Conservation (phyloP, 2,797 vertebrate species). For the Poeciliopsis gracilis region DNA sequence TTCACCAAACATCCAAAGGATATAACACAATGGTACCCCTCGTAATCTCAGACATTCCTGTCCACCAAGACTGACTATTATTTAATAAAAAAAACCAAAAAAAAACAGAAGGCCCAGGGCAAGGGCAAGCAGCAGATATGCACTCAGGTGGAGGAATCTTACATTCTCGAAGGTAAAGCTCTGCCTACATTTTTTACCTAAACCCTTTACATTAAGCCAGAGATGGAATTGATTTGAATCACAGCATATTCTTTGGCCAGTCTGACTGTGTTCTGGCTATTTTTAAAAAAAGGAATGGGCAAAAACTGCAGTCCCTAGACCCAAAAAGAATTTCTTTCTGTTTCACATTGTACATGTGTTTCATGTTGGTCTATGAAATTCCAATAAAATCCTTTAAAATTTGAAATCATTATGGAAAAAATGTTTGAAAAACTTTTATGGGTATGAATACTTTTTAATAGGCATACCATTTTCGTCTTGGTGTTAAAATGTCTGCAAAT, state of each 20-base stretch:
- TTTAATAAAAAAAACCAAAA: not conserved
- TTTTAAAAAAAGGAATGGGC: not conserved
- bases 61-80: not conserved
- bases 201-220: not conserved
- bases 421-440: not conserved
- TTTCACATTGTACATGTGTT: too few relatives aligned
- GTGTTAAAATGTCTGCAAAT: slow-evolving; percentile 27
- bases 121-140: too few relatives aligned
- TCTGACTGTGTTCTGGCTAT: not conserved
- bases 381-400: too few relatives aligned
- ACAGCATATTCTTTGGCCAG: not conserved
- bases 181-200: too few relatives aligned
- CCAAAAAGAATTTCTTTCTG: not conserved
- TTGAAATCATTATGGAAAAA: not conserved
- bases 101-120: too few relatives aligned
- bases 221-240: not conserved
- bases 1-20: not conserved
- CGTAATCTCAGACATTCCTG: too few relatives aligned
- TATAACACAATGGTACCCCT: not conserved
- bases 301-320: not conserved
- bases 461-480: slow-evolving; percentile 32
- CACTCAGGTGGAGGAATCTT: not conserved
- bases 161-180: not conserved
- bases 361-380: too few relatives aligned
- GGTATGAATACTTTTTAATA: not conserved